Base-by-base conservation (phyloP, 2,113 vertebrate species). In the Misgurnus anguillicaudatus region DNA sequence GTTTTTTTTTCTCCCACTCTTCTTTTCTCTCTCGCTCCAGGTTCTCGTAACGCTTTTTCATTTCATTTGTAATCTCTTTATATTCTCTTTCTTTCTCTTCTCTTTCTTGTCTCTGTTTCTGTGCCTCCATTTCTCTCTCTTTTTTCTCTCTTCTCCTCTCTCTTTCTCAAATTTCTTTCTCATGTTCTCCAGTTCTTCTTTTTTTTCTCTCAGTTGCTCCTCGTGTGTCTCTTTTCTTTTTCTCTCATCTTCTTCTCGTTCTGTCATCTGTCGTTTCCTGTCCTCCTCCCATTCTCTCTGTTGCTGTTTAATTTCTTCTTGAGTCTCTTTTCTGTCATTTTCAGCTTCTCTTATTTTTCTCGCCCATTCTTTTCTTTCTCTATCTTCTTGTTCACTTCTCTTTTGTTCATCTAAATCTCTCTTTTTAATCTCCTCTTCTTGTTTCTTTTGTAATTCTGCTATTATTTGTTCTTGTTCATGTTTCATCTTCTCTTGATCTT, bases 341-440 rank as follows among this genome's bases (percentile, higher is more conserved):
- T 45, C 42, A 10, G 42, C 42, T 3, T 45, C 42, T 45, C 10
- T 45, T 45, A 45, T 45, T 45, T 45, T 66, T 58, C 51, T 66
- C 21, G 3, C 42, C 69, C 61, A 71, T 17, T 19, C 55, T 36
- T 48, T 13, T 67, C 4, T 66, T 16, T 80, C 78, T 66, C 47
- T n/a, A 9, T 74, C 62, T 42, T 65, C 61, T 39, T n/a, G 11
- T 10, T n/a, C 3, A 31, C 14, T 75, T 11, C 7, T 60, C 2
- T 8, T 39, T 16, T 24, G 3, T 6, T 75, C 41, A 16, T 68
- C 71, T 16, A 8, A 31, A 39, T 61, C 53, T 39, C 24, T 75
- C 63, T 14, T 21, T 66, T 19, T 51, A 4, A 47, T 45, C 4
- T 73, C 78, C 53, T 79, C 78, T 11, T 79, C 10, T 48, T 57